These are phyloP conservation scores for Toxostoma redivivum DNA, from an alignment of 2,113 vertebrate species.

Conservation along the genomic window DNA sequence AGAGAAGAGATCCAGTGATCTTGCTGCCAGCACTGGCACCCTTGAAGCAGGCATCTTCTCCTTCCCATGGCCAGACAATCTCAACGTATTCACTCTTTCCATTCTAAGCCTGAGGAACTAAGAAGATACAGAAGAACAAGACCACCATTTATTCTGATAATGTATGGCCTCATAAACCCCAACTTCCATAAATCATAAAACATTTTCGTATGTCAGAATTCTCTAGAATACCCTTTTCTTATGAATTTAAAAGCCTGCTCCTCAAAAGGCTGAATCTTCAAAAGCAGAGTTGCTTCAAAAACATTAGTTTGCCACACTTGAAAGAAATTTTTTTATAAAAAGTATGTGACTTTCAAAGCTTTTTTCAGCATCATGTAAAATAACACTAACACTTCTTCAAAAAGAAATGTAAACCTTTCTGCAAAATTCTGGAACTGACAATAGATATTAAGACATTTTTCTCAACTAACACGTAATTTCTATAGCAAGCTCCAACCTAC, in stretches of 20 bases:
- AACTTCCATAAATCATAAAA: neutral
- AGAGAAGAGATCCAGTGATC: slow-evolving; percentile 60
- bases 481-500: neutral
- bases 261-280: neutral
- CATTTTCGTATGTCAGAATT: neutral
- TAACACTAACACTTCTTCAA: neutral
- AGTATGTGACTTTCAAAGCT: neutral
- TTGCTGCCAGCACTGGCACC: slow-evolving; percentile 58
- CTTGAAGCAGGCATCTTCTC: slow-evolving; percentile 45
- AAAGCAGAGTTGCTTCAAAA: neutral
- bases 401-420: neutral
- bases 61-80: slow-evolving; percentile 47
- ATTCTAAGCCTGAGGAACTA: slow-evolving; percentile 61
- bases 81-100: slow-evolving; percentile 54
- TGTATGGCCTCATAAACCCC: slow-evolving; percentile 26
- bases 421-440: neutral
- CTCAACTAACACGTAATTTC: neutral
- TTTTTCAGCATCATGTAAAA: neutral
- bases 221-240: neutral
- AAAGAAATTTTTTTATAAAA: neutral
- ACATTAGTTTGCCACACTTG: neutral
- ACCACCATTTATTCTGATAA: slow-evolving; percentile 56
- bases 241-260: neutral
- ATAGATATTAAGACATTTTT: neutral
- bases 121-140: slow-evolving; percentile 63